A percentile compares a stretch with the other conserved stretches of the same genome.
Conservation (phyloP, 2,113 vertebrate genomes). For the Aleadryas rufinucha region DNA sequence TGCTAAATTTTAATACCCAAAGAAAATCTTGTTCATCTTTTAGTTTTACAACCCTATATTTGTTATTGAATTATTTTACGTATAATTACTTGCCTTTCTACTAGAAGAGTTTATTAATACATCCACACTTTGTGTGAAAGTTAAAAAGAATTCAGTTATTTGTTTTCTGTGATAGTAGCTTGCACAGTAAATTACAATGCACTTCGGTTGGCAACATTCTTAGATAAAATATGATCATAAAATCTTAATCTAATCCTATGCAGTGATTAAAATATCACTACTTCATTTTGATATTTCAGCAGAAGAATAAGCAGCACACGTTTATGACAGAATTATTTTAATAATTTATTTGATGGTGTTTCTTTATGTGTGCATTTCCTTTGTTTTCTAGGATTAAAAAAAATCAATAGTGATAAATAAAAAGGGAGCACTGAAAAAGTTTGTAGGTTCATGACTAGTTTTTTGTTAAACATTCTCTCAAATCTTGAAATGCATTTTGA, state of each 20-base stretch:
- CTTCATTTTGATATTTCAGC: not conserved
- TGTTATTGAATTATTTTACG: slow-evolving; percentile 42
- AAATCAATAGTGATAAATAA: not conserved
- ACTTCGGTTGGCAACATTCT: not conserved
- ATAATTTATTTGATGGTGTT: not conserved
- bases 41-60: not conserved
- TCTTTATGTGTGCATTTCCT: not conserved
- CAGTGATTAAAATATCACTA: not conserved
- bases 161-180: not conserved
- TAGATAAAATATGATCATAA: not conserved
- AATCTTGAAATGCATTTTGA: not conserved
- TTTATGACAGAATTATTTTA: not conserved
- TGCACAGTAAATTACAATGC: not conserved
- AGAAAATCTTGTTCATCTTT: not conserved
- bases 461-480: not conserved
- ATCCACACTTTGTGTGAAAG: not conserved
- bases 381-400: not conserved
- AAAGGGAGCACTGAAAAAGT: not conserved
- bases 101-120: slow-evolving; percentile 52
- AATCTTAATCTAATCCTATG: not conserved
- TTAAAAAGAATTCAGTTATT: slow-evolving; percentile 32
- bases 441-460: not conserved
- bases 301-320: not conserved
- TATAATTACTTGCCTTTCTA: slow-evolving; percentile 52
- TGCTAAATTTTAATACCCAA: not conserved